Base-by-base conservation (phyloP, 2,113 vertebrate species). In the Rafetus swinhoei region DNA sequence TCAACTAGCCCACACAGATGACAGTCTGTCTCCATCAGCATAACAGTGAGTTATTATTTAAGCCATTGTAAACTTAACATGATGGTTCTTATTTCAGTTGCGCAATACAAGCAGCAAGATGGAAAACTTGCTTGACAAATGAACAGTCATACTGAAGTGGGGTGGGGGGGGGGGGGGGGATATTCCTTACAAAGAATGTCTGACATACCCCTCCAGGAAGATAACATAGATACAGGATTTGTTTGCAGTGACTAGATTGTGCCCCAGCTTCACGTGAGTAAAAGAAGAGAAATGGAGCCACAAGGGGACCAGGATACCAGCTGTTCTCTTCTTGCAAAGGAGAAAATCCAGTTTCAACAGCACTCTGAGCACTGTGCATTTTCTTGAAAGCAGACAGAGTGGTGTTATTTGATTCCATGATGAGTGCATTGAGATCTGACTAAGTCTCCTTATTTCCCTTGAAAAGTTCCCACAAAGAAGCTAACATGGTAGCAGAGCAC, bases 401-500 rank as follows among this genome's bases (percentile, higher is more conserved):
- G 6, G 45, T 45, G 45, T 45, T 52, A 3, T 9, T 50, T 77
- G 12, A 77, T 77, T 76, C 45, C 79, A 87, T 18, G 76, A 77
- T 39, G 88, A 84, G 5, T 27, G 84, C 69, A 4, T 11, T 53
- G 52, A n/a, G 84, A 81, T 54, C 59, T 80, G 85, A 87, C 89
- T 93, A 80, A 22, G 12, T 45, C 29, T 25, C 57, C 59, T 74
- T 79, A 27, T 21, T 56, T 86, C 19, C 35, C 52, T 74, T 54
- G 85, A 93, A 84, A 83, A 80, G 82, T 86, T 91, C 86, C 65
- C 85, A 54, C 60, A 86, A 52, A 87, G 84, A 80, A 93, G 90
- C 84, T 83, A 82, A 93, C 89, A 86, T 54, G 72, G 25, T 35
- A 87, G 79, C 53, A 85, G 3, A 22, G n/a, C 21, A 74, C 54